Percentiles rank a stretch among this genome's conserved stretches.
These are phyloP conservation scores for Tympanoctomys barrerae DNA, from an alignment of 2,797 vertebrate species.

Conservation along the genomic window DNA sequence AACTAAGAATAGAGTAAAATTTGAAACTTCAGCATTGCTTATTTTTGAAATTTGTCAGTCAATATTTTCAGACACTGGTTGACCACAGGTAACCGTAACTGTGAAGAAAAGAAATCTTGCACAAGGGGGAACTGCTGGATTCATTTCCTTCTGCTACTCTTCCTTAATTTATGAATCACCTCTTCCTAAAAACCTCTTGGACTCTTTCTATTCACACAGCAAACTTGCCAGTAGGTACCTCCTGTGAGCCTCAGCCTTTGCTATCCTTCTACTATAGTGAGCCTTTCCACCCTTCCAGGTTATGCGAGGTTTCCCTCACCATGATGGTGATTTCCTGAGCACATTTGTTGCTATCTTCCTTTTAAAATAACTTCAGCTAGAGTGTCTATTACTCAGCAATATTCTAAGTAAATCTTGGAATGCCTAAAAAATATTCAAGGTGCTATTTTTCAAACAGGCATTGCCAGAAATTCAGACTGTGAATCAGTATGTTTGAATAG, in stretches of 20 bases:
- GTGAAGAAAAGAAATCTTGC: not conserved
- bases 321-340: not conserved
- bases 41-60: not conserved
- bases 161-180: not conserved
- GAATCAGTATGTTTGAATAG: not conserved
- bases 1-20: not conserved
- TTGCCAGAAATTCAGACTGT: not conserved
- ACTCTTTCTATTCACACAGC: not conserved
- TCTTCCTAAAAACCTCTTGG: not conserved
- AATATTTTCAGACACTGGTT: not conserved
- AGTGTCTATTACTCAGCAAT: not conserved
- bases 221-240: accelerated
- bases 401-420: not conserved
- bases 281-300: not conserved
- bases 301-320: not conserved
- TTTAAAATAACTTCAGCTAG: not conserved
- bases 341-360: not conserved
- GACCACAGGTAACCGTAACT: not conserved
- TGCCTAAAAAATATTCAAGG: not conserved
- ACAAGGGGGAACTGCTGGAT: accelerated
- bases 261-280: not conserved
- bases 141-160: not conserved
- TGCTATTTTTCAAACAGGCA: not conserved
- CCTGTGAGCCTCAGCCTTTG: not conserved
- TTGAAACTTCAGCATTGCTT: not conserved